Conservation (phyloP, 1,140 invertebrate species). For the Drosophila nigrodunni region DNA sequence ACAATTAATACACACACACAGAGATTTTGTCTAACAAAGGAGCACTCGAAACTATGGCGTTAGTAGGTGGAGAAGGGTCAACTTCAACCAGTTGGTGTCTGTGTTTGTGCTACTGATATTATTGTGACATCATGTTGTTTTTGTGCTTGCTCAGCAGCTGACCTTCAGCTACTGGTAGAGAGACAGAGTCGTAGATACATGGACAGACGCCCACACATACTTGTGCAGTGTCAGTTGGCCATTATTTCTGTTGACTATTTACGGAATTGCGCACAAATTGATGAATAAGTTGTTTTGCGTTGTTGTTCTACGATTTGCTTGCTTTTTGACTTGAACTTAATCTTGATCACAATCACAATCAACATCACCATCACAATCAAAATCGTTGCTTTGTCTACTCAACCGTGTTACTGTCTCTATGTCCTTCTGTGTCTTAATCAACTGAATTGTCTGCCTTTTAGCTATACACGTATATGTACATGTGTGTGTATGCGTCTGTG, state of each 20-base stretch:
- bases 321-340: conserved; percentile 56
- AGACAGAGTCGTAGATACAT: not conserved
- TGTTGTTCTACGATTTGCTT: conserved; percentile 21
- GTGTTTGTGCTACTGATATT: conserved; percentile 19
- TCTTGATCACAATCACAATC: conserved; percentile 54
- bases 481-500: conserved; percentile 23
- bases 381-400: conserved; percentile 36
- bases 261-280: conserved; percentile 61
- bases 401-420: conserved; percentile 30
- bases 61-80: not conserved
- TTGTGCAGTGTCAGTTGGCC: conserved; percentile 14
- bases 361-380: conserved; percentile 29
- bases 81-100: conserved; percentile 1
- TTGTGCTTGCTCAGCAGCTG: conserved; percentile 47
- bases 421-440: conserved; percentile 47
- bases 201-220: conserved; percentile 16
- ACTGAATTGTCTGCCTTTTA: conserved; percentile 38
- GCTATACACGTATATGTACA: not conserved
- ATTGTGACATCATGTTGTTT: conserved; percentile 45
- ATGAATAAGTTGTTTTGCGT: conserved; percentile 60
- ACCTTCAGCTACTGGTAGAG: conserved; percentile 34
- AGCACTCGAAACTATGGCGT: not conserved
- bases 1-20: conserved; percentile 11
- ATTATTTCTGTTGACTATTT: conserved; percentile 60
- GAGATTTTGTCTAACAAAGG: conserved; percentile 22